Evolutionary conservation across 2,888 invertebrate species (phyloP).

Genomic region (Fabriciana adippe): DNA sequence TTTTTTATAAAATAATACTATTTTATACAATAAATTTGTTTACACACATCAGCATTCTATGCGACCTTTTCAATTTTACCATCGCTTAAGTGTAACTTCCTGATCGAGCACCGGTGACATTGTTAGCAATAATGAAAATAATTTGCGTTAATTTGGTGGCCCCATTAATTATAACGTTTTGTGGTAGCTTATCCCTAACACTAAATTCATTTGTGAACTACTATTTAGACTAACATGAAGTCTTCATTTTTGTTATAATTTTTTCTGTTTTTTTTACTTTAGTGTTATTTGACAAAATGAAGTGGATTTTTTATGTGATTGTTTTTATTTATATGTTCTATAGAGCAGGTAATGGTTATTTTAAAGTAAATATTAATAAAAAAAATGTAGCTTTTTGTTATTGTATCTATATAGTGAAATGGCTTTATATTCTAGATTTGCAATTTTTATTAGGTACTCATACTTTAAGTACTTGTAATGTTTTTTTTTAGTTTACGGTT

Average conservation of each 20-base stretch:
- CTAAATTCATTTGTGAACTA: conserved; percentile 43
- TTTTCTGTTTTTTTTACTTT: conserved; percentile 15
- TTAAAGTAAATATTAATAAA: too few relatives aligned
- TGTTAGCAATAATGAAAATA: conserved; percentile 40
- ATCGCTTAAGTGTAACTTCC: conserved; percentile 35
- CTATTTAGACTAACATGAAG: conserved; percentile 38
- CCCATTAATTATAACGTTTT: conserved; percentile 46
- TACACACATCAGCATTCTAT: background rate
- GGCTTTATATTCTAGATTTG: too few relatives aligned
- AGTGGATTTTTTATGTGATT: conserved; percentile 63
- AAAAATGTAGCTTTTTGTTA: too few relatives aligned
- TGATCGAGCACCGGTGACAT: conserved; percentile 39
- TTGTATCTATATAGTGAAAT: too few relatives aligned
- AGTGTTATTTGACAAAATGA: conserved; percentile 50
- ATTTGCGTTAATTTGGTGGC: conserved; percentile 46
- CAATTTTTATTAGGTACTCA: too few relatives aligned
- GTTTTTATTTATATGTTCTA: conserved; percentile 63
- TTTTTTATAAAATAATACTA: too few relatives aligned
- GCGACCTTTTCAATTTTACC: conserved; percentile 41
- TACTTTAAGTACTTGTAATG: too few relatives aligned
- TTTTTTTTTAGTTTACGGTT: conserved; percentile 53
- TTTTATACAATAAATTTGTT: background rate
- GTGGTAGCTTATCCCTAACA: conserved; percentile 38
- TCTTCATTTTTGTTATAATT: conserved; percentile 19
- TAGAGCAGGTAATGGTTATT: conserved; percentile 54